Evolutionary conservation across 1,140 invertebrate species (phyloP), one percentile per base, ranked within the genome.

Genomic region (Zaprionus ghesquierei): DNA sequence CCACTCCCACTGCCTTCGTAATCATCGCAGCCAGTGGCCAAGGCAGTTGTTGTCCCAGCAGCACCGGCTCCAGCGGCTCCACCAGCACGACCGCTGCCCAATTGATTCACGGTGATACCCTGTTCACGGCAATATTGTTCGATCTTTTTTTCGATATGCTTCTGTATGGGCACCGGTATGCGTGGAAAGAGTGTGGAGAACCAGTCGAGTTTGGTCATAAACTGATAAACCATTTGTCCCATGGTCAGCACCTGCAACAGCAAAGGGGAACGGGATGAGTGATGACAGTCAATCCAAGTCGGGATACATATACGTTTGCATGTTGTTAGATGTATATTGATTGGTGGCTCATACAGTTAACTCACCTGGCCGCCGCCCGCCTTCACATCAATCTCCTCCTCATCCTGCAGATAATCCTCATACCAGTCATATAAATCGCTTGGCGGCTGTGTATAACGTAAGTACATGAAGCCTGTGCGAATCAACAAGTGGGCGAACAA

Each of bases 111-210:
- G 13, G 77, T 91, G 2, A 92, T 60, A 49, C 72, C 72, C 70
- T 92, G 77, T 20, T 87, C 77, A 5, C 89, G 77, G 38, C 86
- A 91, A 73, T 92, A 92, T 22, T 95, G 94, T 58, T 93, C 93
- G 65, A 96, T 91, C 81, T 94, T 95, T 84, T 95, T 95, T 90
- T 98, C 96, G 69, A 97, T 94, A 91, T 96, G 95, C 91, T 97
- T 98, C 93, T 99, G 98, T 80, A 99, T 99, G 13, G 98, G 98
- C 33, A 99, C 98, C n/a, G 99, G 99, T 92, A 99, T 99, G 72
- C 99, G 94, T 1, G 99, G 99, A 92, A 99, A 99, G 12, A 99
- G 93, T 5, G 99, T 99, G 3, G 97, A 98, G 93, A 98, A 99
- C 98, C 98, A 99, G 85, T 99, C 98, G 46, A 99, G 93, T 92